Conservation (phyloP, 2,888 invertebrate species). For the Philonicus albiceps region DNA sequence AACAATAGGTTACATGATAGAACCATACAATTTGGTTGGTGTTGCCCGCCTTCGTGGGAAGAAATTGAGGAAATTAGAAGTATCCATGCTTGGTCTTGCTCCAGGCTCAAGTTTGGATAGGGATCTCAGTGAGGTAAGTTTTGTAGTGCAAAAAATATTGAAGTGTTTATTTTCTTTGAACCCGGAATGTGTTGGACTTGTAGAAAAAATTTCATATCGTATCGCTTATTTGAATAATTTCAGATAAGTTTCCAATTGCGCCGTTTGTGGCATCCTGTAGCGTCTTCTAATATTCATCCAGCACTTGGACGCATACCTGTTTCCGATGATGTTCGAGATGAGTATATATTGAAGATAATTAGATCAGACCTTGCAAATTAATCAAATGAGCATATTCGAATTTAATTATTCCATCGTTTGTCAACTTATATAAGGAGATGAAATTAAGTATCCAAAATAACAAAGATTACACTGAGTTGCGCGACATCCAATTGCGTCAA, state of each 20-base stretch:
- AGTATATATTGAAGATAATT: slow-evolving; percentile 60
- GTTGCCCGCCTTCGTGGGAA: slow-evolving; percentile 60
- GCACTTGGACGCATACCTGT: slow-evolving; percentile 57
- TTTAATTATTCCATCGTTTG: neutral
- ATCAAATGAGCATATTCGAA: neutral
- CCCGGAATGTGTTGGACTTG: neutral
- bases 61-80: slow-evolving; percentile 58
- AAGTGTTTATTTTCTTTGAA: neutral
- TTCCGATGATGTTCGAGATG: slow-evolving; percentile 60
- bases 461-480: neutral
- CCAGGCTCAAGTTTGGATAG: slow-evolving; percentile 55
- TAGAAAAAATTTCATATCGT: neutral
- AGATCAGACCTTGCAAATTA: slow-evolving; percentile 56
- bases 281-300: slow-evolving; percentile 56
- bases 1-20: slow-evolving; percentile 56
- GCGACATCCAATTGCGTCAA: neutral
- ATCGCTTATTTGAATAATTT: neutral
- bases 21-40: slow-evolving; percentile 62
- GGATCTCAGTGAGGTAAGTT: slow-evolving; percentile 57
- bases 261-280: slow-evolving; percentile 58
- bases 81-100: slow-evolving; percentile 60
- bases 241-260: slow-evolving; percentile 60
- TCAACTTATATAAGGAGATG: neutral
- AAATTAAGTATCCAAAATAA: neutral
- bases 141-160: neutral